Base-by-base conservation (phyloP, 2,888 invertebrate genomes). In the Incurvaria masculella region DNA sequence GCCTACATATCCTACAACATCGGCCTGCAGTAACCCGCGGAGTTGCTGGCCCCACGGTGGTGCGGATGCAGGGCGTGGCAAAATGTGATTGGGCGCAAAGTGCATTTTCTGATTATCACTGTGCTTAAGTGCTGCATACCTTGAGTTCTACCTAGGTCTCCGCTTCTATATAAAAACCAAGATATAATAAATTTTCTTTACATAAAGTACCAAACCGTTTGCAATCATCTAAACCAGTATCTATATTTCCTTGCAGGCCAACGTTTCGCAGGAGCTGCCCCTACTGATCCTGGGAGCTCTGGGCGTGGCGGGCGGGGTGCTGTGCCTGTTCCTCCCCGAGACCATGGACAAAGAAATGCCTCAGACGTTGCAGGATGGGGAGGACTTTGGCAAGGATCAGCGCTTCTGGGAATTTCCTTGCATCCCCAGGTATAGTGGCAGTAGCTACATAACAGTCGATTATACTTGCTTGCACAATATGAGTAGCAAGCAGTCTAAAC, bases 1-100 rank as follows among this genome's bases (percentile, higher is more conserved):
- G 89, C 94, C 11, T 94, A 93, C 65, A 91, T 93, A 45, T 89
- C 93, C 0, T 94, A 94, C 69, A 94, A 93, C 67, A 93, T 94
- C 53, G 92, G 93, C 0, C 80, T 94, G 1, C 94, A 94, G 57
- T 94, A 93, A 67, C 92, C 92, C 0, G 93, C 94, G 0, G 94
- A 94, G 63, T 68, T 94, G 14, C 64, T 94, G 10, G n/a, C n/a
- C 94, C 94, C 0, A 94, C 94, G 0, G 92, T 93, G 1, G 91
- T 94, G 1, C 66, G 94, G 42, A 93, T 91, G 0, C 92, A 93
- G 63, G 93, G 92, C 0, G 90, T 94, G 0, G 91, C 92, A 0
- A n/a, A n/a, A n/a, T n/a, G n/a, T n/a, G n/a, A n/a, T n/a, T n/a
- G n/a, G n/a, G n/a, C n/a, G n/a, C n/a, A n/a, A n/a, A n/a, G n/a